phyloP scores from a whole-genome alignment of 2,113 vertebrate species.

The Pluvialis apricaria region DNA sequence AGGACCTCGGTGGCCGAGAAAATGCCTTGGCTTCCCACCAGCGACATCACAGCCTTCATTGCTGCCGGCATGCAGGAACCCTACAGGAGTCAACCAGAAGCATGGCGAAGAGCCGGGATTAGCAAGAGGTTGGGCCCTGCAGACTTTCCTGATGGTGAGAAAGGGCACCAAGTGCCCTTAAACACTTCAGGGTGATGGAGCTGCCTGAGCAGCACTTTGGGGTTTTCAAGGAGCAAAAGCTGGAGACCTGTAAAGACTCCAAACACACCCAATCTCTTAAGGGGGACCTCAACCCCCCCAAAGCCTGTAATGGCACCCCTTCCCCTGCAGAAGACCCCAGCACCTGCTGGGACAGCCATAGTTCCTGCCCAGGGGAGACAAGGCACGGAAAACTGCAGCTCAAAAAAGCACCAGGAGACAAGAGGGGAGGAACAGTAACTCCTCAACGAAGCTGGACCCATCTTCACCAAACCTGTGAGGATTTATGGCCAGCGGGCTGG shows the following conservation, averaged over 20 bases:
- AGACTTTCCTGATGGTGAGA: slow-evolving; percentile 64
- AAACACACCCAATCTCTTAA: fast-evolving
- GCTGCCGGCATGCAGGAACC: slow-evolving; percentile 41
- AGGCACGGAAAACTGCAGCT: background rate
- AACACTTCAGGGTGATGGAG: background rate
- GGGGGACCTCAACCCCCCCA: fast-evolving
- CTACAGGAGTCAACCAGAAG: slow-evolving; percentile 71
- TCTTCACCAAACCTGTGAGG: background rate
- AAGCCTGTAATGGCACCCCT: background rate
- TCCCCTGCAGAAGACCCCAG: background rate
- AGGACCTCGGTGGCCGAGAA: slow-evolving; percentile 76
- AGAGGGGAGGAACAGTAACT: background rate
- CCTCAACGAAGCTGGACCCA: fast-evolving
- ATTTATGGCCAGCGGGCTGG: background rate
- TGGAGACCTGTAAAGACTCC: background rate
- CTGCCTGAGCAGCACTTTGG: background rate
- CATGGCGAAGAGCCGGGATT: slow-evolving; percentile 70
- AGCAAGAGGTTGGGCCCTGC: background rate
- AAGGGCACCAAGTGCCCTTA: background rate
- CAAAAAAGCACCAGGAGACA: background rate
- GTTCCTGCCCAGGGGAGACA: background rate
- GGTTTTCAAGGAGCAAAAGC: background rate
- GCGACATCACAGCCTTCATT: slow-evolving; percentile 68
- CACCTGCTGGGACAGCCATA: fast-evolving
- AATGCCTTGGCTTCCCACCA: slow-evolving; percentile 25